A percentile compares a stretch with the other conserved stretches of the same genome.
Conservation (phyloP, 2,113 vertebrate genomes). For the Tympanuchus pallidicinctus region DNA sequence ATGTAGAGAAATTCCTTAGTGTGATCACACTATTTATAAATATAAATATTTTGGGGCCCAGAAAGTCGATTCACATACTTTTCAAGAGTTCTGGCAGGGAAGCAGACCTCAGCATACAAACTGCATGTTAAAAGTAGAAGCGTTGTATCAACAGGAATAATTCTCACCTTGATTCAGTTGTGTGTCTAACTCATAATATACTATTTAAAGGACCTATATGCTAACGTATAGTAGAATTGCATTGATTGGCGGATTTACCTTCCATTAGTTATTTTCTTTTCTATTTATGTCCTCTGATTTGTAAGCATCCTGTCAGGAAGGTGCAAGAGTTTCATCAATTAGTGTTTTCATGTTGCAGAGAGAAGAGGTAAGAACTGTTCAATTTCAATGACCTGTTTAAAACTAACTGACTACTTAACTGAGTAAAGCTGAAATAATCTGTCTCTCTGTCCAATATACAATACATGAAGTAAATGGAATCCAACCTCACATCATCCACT, state of each 20-base stretch:
- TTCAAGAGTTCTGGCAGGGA: not conserved
- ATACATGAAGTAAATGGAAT: not conserved
- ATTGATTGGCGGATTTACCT: not conserved
- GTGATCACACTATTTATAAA: not conserved
- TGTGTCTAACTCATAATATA: not conserved
- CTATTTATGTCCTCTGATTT: not conserved
- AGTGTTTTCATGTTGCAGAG: not conserved
- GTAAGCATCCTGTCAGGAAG: not conserved
- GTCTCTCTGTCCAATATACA: not conserved
- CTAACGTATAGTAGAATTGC: not conserved
- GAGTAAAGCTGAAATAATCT: not conserved
- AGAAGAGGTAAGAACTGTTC: rapidly evolving
- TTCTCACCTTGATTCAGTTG: not conserved
- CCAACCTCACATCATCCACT: not conserved
- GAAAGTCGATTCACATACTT: not conserved
- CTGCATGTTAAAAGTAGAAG: not conserved
- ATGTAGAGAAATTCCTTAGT: not conserved
- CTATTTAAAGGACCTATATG: not conserved
- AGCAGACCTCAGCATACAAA: not conserved
- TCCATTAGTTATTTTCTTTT: not conserved
- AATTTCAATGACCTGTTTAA: not conserved
- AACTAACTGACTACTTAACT: not conserved
- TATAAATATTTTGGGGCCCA: rapidly evolving
- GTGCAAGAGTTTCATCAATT: not conserved
- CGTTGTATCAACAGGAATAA: not conserved